Evolutionary conservation across 2,113 vertebrate genomes (phyloP).

Genomic region (Scartelaos histophorus): DNA sequence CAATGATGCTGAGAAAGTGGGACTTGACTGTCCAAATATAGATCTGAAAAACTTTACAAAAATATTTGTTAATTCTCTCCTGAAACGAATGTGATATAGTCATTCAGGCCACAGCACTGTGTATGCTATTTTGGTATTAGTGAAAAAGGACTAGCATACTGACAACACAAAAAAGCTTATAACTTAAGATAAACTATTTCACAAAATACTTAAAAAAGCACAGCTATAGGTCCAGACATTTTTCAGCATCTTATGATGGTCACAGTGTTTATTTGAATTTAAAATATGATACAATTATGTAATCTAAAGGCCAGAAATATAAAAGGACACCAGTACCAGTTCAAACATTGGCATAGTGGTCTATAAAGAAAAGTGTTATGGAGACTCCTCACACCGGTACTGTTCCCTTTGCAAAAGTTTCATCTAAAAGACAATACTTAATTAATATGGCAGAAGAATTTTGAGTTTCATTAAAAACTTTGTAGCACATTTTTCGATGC

Average conservation of each 20-base stretch:
- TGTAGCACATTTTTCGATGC: conserved; percentile 26
- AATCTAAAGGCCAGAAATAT: conserved; percentile 40
- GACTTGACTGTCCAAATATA: background rate
- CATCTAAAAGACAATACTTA: conserved; percentile 17
- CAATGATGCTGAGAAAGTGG: background rate
- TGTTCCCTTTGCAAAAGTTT: conserved; percentile 20
- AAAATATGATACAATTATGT: conserved; percentile 43
- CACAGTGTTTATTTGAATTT: conserved; percentile 61
- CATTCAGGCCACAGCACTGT: background rate
- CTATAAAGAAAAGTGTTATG: conserved; percentile 48
- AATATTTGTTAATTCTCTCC: background rate
- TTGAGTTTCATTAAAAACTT: conserved; percentile 33
- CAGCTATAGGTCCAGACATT: conserved; percentile 55
- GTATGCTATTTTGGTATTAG: conserved; percentile 19
- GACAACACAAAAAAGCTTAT: conserved; percentile 45
- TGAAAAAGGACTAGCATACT: conserved; percentile 29
- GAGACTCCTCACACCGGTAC: conserved; percentile 28
- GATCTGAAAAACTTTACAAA: background rate
- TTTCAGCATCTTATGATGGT: conserved; percentile 65
- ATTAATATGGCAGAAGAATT: conserved; percentile 23
- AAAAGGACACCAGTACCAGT: conserved; percentile 46
- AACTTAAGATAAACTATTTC: conserved; percentile 49
- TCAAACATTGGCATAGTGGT: conserved; percentile 54
- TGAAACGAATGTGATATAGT: background rate
- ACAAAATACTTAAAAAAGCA: conserved; percentile 51